A percentile compares a stretch with the other conserved stretches of the same genome.
Conservation (phyloP, 2,888 invertebrate species). For the Torymus tubicola region DNA sequence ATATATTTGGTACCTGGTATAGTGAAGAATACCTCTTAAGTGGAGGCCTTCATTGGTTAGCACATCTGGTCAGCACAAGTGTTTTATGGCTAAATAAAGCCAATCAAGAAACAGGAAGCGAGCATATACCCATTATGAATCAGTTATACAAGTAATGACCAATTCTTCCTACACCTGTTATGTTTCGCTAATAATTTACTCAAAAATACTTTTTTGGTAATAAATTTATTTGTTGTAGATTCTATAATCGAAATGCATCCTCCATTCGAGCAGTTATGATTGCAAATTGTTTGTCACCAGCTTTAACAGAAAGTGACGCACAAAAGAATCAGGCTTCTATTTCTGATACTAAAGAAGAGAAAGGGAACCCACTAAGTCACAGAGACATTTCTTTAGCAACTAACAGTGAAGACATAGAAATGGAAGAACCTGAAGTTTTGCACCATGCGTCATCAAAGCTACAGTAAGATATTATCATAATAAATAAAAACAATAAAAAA, state of each 20-base stretch:
- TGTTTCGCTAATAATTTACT: constrained; percentile 3
- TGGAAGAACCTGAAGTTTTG: constrained; percentile 69
- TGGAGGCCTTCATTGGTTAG: constrained; percentile 89
- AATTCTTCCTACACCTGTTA: constrained; percentile 18
- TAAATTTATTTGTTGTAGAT: constrained; percentile 73
- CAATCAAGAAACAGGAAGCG: constrained; percentile 87
- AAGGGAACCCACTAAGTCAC: constrained; percentile 79
- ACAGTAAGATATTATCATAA: constrained; percentile 65
- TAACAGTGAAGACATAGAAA: constrained; percentile 54
- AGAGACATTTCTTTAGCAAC: constrained; percentile 73
- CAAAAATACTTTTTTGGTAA: constrained; percentile 5
- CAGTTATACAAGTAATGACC: constrained; percentile 78
- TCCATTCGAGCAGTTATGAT: constrained; percentile 87
- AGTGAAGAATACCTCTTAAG: constrained; percentile 88
- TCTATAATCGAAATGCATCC: constrained; percentile 89
- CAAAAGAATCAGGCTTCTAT: constrained; percentile 68
- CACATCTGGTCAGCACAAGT: constrained; percentile 85
- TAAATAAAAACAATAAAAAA: constrained; percentile 35
- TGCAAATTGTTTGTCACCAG: constrained; percentile 81
- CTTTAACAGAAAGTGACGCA: constrained; percentile 68
- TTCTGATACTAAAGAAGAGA: constrained; percentile 67
- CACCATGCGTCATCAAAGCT: constrained; percentile 73
- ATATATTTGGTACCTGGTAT: constrained; percentile 94
- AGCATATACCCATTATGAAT: constrained; percentile 87
- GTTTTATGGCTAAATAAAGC: constrained; percentile 90